Percentiles rank a stretch among this genome's conserved stretches.
Evolutionary conservation across 2,797 vertebrate species (phyloP).

Genomic region (Vipera ursinii): DNA sequence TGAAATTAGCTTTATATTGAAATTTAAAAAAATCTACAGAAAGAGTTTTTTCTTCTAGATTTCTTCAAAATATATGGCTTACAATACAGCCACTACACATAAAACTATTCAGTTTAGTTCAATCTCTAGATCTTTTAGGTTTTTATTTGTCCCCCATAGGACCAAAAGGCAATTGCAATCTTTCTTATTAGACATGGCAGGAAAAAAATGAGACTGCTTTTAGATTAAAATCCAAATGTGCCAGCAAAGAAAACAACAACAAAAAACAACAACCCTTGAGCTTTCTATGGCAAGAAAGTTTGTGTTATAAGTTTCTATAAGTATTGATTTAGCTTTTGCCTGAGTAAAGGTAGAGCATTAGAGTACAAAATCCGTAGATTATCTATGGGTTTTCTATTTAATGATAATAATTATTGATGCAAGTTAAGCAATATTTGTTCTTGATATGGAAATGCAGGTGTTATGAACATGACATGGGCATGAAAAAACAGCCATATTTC

Average conservation of each 20-base stretch:
- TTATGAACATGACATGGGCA: not conserved
- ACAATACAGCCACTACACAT: not conserved
- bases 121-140: not conserved
- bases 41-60: not conserved
- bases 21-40: not conserved
- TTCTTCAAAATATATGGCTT: not conserved
- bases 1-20: not conserved
- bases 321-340: not conserved
- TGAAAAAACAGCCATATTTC: not conserved
- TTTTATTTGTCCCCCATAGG: not conserved
- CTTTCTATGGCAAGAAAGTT: not conserved
- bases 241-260: not conserved
- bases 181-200: constrained; percentile 12
- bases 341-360: not conserved
- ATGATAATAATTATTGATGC: not conserved
- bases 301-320: not conserved
- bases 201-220: not conserved
- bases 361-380: not conserved
- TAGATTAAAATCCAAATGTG: constrained; percentile 13
- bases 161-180: not conserved
- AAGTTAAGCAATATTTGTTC: not conserved
- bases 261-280: not conserved
- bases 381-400: not conserved
- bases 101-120: not conserved
- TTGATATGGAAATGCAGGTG: not conserved